phyloP scores from a whole-genome alignment of 2,113 vertebrate species.

The Myiozetetes cayanensis region DNA sequence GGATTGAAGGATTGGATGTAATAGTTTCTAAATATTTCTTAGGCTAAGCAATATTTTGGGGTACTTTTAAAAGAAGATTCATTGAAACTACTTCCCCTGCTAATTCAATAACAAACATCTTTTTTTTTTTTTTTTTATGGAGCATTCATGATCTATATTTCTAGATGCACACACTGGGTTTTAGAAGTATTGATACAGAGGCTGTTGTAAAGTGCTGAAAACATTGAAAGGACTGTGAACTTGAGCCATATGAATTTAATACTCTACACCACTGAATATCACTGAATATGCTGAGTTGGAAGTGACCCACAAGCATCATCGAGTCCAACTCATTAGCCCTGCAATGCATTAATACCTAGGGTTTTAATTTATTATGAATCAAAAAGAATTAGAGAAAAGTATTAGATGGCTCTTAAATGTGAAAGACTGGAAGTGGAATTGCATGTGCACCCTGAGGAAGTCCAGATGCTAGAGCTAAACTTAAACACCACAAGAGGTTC shows the following conservation, averaged over 20 bases:
- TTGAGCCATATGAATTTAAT: not conserved
- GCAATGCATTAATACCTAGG: not conserved
- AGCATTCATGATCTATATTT: not conserved
- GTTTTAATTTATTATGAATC: not conserved
- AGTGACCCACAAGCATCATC: not conserved
- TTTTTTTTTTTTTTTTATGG: not conserved
- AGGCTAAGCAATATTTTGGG: not conserved
- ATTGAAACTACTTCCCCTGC: not conserved
- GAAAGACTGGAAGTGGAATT: not conserved
- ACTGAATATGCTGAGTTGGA: not conserved
- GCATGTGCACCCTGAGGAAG: not conserved
- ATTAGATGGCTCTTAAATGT: not conserved
- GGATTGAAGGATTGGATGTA: not conserved
- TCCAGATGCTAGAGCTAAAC: not conserved
- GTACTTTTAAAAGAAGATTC: not conserved
- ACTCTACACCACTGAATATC: not conserved
- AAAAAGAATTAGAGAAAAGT: not conserved
- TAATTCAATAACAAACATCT: not conserved
- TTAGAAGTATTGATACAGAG: not conserved
- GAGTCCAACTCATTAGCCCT: not conserved
- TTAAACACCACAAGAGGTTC: not conserved
- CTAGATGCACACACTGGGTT: not conserved
- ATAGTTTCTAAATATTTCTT: not conserved
- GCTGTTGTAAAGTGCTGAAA: not conserved
- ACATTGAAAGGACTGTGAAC: not conserved